Base-by-base conservation (phyloP, 2,888 invertebrate genomes). In the Agriopis aurantiaria region DNA sequence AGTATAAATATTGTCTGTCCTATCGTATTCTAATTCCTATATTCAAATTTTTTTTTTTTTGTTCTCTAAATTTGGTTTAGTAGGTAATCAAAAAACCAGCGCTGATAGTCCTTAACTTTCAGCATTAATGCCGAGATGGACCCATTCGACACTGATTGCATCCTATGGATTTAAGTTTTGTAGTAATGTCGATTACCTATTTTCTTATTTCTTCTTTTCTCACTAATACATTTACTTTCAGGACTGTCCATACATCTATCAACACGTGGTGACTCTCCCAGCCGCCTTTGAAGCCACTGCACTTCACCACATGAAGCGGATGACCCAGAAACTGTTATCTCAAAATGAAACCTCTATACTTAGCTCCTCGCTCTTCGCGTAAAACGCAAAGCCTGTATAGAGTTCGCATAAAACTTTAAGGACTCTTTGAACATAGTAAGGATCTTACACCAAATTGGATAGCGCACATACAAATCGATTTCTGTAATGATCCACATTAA, bases 251-350 rank as follows among this genome's bases (percentile, higher is more conserved):
- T 17, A 33, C 40, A 33, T 8, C 8, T 5, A 8, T 12, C 0
- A 43, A 55, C 7, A 0, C 53, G 45, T 58, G 56, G 70, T 11
- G 23, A 69, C 62, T 65, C 23, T 53, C 17, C n/a, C 10, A 53
- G 43, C 72, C 23, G 49, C 64, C 72, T 75, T 75, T 75, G 74
- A 76, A 63, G 73, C 51, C 72, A 57, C 67, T 76, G 75, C 76
- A 74, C 78, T 75, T 53, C 59, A 59, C 69, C 66, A 53, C 75
- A 72, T 66, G 71, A 70, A 73, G 74, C 73, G 75, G 69, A 71
- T 75, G 76, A 73, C 75, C 78, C 72, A 78, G 74, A 78, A 76
- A 75, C 73, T 60, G 74, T 74, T 74, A 75, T 73, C 77, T 74
- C 66, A 57, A 65, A 56, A 64, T 60, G 55, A 65, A 65, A 65